These are phyloP conservation scores for Danio tinwini DNA, from an alignment of 2,797 vertebrate species.

Conservation along the genomic window DNA sequence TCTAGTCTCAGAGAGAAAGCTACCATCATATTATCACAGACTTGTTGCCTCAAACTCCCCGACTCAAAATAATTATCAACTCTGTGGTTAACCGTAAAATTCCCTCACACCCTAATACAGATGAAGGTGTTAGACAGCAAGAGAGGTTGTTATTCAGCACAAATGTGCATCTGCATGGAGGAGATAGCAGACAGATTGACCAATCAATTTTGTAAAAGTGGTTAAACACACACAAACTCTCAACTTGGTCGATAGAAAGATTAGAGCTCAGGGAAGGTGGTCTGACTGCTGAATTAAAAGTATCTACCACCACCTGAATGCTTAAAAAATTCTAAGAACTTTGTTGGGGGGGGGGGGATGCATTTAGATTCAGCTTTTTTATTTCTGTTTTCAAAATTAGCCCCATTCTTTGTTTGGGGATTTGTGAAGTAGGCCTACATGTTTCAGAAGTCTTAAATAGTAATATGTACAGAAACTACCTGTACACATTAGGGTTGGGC, in stretches of 20 bases:
- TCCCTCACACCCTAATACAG: background rate
- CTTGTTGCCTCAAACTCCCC: conserved; percentile 50
- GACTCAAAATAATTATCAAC: conserved; percentile 51
- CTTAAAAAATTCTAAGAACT: background rate
- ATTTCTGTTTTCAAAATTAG: too few relatives aligned
- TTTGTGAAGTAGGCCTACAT: background rate
- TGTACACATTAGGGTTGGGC: too few relatives aligned
- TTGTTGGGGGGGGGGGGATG: background rate
- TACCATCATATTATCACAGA: conserved; percentile 47
- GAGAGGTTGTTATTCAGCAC: conserved; percentile 46
- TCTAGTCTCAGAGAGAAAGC: conserved; percentile 53
- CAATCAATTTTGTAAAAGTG: conserved; percentile 65
- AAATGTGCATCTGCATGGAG: conserved; percentile 51
- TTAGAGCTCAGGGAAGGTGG: conserved; percentile 50
- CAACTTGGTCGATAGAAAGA: conserved; percentile 63
- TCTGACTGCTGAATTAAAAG: conserved; percentile 47
- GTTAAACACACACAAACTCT: conserved; percentile 60
- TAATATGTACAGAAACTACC: background rate
- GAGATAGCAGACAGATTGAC: conserved; percentile 63
- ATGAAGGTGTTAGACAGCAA: conserved; percentile 20
- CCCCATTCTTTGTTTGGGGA: background rate
- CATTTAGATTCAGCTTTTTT: too few relatives aligned
- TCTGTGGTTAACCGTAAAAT: conserved; percentile 43
- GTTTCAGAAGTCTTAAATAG: background rate
- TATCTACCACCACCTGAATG: conserved; percentile 30